Percentiles rank a stretch among this genome's conserved stretches.
Evolutionary conservation across 2,888 invertebrate genomes (phyloP).

Genomic region (Plagodis pulveraria): DNA sequence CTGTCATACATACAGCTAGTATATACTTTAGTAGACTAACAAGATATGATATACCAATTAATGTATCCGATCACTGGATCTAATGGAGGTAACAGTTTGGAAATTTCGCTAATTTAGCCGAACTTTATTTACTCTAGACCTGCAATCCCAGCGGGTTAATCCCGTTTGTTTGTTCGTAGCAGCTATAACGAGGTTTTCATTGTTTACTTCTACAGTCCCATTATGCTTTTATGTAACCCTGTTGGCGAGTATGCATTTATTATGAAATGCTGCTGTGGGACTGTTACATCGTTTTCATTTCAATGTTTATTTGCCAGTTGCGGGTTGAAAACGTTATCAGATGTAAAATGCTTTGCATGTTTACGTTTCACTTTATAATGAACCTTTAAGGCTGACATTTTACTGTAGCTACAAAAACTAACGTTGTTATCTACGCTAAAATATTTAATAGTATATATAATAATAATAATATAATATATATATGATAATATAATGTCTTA

Average conservation of each 20-base stretch:
- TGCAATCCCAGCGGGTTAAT: slow-evolving; percentile 12
- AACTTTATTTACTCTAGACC: slow-evolving; percentile 21
- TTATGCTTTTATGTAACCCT: slow-evolving; percentile 11
- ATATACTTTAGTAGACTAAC: no score
- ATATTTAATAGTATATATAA: no score
- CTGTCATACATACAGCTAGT: neutral
- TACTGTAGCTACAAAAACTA: no score
- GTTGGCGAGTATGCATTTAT: slow-evolving; percentile 4
- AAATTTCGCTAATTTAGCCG: slow-evolving; percentile 7
- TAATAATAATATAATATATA: no score
- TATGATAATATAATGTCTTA: no score
- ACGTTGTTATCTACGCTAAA: no score
- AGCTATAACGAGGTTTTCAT: slow-evolving; percentile 21
- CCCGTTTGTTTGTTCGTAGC: slow-evolving; percentile 22
- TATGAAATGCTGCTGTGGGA: slow-evolving; percentile 2
- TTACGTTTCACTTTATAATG: no score
- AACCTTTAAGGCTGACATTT: no score
- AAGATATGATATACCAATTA: no score
- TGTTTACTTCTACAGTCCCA: slow-evolving; percentile 17
- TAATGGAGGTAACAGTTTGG: slow-evolving; percentile 22
- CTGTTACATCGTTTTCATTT: neutral
- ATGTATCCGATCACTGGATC: neutral
- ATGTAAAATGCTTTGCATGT: no score
- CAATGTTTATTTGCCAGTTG: no score
- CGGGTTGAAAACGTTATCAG: no score